These are phyloP conservation scores for Leucosticte australis DNA, from an alignment of 2,113 vertebrate species.

Conservation along the genomic window DNA sequence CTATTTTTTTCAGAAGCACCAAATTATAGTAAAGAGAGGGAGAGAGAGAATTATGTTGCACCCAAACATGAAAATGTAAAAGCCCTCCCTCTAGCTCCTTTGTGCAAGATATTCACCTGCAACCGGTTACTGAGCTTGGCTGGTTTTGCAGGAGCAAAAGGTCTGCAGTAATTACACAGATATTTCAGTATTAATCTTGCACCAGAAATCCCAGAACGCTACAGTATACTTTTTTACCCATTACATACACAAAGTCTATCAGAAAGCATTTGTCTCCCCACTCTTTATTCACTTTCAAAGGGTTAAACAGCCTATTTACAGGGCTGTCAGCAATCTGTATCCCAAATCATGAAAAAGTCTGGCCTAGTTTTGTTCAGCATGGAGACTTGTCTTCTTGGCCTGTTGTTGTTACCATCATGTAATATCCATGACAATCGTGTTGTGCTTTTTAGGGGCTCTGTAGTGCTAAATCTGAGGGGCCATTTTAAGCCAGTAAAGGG, in stretches of 20 bases:
- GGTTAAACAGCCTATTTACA: slow-evolving; percentile 99
- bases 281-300: slow-evolving; percentile 96
- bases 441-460: slow-evolving; percentile 90
- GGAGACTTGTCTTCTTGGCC: slow-evolving; percentile 91
- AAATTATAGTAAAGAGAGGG: not conserved
- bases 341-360: slow-evolving; percentile 86
- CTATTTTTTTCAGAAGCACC: not conserved
- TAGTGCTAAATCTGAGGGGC: slow-evolving; percentile 92
- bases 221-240: slow-evolving; percentile 81
- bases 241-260: slow-evolving; percentile 90
- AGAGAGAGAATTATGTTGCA: not conserved
- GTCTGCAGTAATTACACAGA: not conserved
- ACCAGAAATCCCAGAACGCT: not conserved
- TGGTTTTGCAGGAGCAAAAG: not conserved
- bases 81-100: not conserved
- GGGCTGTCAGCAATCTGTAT: slow-evolving; percentile 92
- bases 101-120: not conserved
- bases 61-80: not conserved
- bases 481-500: slow-evolving; percentile 97
- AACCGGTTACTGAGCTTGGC: not conserved
- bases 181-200: slow-evolving; percentile 5
- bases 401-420: slow-evolving; percentile 94
- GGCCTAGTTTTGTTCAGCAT: slow-evolving; percentile 88
- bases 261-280: slow-evolving; percentile 91
- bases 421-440: slow-evolving; percentile 99